These are phyloP conservation scores for Oreochromis tanganicae DNA, from an alignment of 2,113 vertebrate species.

Conservation along the genomic window DNA sequence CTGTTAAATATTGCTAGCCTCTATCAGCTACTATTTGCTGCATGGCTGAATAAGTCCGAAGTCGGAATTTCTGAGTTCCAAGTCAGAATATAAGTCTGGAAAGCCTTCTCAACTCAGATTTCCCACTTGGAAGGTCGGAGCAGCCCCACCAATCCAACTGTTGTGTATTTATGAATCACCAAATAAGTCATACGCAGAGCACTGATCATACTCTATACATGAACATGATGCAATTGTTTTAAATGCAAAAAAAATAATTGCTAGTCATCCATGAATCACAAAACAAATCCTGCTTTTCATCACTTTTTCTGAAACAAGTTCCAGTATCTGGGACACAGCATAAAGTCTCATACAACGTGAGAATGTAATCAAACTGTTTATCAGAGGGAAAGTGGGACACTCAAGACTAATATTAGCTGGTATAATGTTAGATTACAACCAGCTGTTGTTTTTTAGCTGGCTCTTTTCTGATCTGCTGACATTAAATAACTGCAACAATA, in stretches of 20 bases:
- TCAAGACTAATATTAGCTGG: neutral
- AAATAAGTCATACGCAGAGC: neutral
- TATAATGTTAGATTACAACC: neutral
- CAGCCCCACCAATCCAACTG: neutral
- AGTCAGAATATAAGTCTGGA: neutral
- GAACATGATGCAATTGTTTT: neutral
- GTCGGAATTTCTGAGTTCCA: neutral
- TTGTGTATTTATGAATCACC: neutral
- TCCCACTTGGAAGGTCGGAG: neutral
- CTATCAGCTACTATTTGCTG: neutral
- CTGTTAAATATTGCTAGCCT: neutral
- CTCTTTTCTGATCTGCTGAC: neutral
- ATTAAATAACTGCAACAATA: neutral
- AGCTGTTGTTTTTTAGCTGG: rapidly evolving
- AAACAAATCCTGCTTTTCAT: too few relatives aligned
- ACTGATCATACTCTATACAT: neutral
- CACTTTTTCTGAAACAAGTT: neutral
- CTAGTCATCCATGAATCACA: too few relatives aligned
- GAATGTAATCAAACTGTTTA: neutral
- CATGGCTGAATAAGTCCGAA: rapidly evolving
- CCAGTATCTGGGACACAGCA: neutral
- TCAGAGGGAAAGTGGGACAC: neutral
- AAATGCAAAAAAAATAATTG: neutral
- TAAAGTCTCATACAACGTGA: neutral
- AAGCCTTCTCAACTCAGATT: neutral